Base-by-base conservation (phyloP, 2,888 invertebrate genomes). In the Eledona agricola region DNA sequence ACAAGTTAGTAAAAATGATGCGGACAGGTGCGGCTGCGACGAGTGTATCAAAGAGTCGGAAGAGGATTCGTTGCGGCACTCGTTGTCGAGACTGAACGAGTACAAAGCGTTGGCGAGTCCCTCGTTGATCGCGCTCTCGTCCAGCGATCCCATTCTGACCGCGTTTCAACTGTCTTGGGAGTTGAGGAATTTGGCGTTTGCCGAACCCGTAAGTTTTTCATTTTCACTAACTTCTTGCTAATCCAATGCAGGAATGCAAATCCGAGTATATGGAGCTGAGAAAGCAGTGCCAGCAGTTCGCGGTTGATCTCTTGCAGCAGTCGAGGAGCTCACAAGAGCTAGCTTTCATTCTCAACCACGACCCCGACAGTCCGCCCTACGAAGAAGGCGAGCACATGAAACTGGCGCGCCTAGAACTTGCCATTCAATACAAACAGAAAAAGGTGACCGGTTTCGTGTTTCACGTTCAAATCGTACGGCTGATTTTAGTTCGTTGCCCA, bases 91-190 rank as follows among this genome's bases (percentile, higher is more conserved):
- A 12, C 88, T 97, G 35, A 96, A 96, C 72, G 91, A 94, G 65
- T 97, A 96, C 78, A 85, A 88, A 57, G 96, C 96, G 0, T 77
- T 97, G 42, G 89, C 96, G 0, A 93, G 93, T 69, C 95, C 97
- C 0, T 96, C 96, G 0, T 83, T 97, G 35, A 96, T 97, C 60
- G 93, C 95, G 0, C 79, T 96, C 19, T 95, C 94, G 17, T 93
- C 94, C 4, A 88, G 85, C 50, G 97, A 97, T 78, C 97, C 96
- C 1, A 85, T 97, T 43, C 80, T 96, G 60, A 96, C 96, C 0
- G 93, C 97, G 7, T 97, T 97, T 73, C 90, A 96, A 73, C 79
- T 97, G 31, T 94, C 95, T 46, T 96, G 95, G 93, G 97, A 98
- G 69, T 79, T 98, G 13, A 81, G 93, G 58, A 88, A 90, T 67